Conservation (phyloP, 2,113 vertebrate species). For the Eulacestoma nigropectus region DNA sequence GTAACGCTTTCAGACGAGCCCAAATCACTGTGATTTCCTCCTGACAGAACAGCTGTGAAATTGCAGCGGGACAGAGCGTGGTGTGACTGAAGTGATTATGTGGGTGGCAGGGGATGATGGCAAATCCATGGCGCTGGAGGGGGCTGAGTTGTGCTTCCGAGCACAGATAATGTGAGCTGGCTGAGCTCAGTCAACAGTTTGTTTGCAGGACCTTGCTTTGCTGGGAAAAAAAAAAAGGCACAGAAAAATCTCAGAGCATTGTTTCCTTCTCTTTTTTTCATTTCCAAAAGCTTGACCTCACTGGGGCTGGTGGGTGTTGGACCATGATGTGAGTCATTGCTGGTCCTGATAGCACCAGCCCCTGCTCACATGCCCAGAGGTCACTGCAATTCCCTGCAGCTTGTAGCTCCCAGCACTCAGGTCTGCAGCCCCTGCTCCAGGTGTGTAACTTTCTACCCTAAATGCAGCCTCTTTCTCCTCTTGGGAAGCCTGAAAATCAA, state of each 20-base stretch:
- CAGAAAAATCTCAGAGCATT: not conserved
- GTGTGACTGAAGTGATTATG: not conserved
- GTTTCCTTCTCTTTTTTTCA: not conserved
- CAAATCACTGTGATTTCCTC: not conserved
- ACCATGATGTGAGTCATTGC: not conserved
- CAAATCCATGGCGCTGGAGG: not conserved
- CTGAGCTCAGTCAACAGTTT: not conserved
- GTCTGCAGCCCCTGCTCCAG: not conserved
- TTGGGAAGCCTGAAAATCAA: not conserved
- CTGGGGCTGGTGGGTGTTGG: not conserved
- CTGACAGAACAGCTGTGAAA: conserved; percentile 4
- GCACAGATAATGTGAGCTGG: not conserved
- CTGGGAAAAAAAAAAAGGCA: not conserved
- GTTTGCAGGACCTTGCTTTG: not conserved
- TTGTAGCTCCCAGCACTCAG: not conserved
- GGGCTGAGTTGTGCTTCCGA: not conserved
- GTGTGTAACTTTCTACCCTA: not conserved
- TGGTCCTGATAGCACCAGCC: not conserved
- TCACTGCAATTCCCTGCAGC: not conserved
- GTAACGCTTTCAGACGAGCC: not conserved
- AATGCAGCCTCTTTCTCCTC: not conserved
- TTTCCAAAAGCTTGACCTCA: not conserved
- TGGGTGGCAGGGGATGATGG: not conserved
- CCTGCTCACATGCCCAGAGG: not conserved
- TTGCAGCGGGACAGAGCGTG: not conserved